Base-by-base conservation (phyloP, 2,797 vertebrate species). In the Enteromius unitaeniatus region DNA sequence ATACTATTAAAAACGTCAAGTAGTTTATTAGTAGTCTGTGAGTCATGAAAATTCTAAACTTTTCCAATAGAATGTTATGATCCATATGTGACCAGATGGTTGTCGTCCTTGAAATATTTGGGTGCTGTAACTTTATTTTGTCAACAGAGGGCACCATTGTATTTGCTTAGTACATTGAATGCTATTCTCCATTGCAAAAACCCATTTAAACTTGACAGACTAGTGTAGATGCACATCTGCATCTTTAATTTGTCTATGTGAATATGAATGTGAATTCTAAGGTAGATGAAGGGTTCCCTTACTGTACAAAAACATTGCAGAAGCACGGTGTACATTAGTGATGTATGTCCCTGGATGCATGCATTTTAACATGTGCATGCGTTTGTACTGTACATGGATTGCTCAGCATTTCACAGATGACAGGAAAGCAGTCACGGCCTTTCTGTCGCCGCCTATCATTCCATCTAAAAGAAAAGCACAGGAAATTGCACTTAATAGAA, bases 401-500 rank as follows among this genome's bases (percentile, higher is more conserved):
- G 73, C 86, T 88, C 80, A 76, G 68, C 77, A 79, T 89, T 90
- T 92, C 87, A 91, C 45, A 87, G 93, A 90, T 91, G 89, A 91
- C 87, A 86, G 88, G 87, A 85, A 78, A 65, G 81, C 82, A 82
- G 78, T 47, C 23, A 86, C 87, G 31, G 69, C 62, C 58, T 83
- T 88, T 79, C 28, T 82, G 85, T 87, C 83, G 28, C 84, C 78
- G 86, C 87, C 82, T 90, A 88, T 93, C 89, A 90, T 86, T 87
- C 85, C 86, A 89, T 93, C 86, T 87, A 84, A 86, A 77, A 84
- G 78, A 60, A 87, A 89, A 87, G 89, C 88, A 88, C 85, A 90
- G 90, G 88, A 92, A 91, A 92, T 91, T 82, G 60, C 81, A 80
- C 67, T 73, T 87, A 91, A 91, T 89, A 88, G 89, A 80, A 76